A percentile compares a stretch with the other conserved stretches of the same genome.
These are phyloP conservation scores for Stenichneumon culpator DNA, from an alignment of 2,888 invertebrate species.

Conservation along the genomic window DNA sequence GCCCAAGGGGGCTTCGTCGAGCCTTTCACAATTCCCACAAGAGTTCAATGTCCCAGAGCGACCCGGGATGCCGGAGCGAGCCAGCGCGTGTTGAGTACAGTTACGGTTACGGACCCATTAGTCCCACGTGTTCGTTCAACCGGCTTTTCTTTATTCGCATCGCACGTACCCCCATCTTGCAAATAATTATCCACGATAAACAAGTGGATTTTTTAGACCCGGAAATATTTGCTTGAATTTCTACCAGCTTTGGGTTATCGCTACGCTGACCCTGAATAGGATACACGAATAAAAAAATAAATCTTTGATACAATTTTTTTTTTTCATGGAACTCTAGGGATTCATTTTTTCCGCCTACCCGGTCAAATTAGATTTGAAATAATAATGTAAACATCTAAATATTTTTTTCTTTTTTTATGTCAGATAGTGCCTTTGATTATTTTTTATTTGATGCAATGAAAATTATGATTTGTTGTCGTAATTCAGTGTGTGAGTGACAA, in stretches of 20 bases:
- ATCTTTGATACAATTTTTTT: neutral
- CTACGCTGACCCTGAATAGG: neutral
- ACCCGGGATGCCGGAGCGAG: slow-evolving; percentile 67
- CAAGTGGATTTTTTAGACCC: neutral
- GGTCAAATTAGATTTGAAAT: too few species aligned
- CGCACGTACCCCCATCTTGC: neutral
- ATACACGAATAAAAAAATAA: neutral
- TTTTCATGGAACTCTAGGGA: too few species aligned
- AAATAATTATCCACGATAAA: neutral
- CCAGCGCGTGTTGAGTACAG: slow-evolving; percentile 70
- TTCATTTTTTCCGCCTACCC: too few species aligned
- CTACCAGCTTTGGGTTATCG: neutral
- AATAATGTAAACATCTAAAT: too few species aligned
- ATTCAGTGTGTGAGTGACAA: neutral
- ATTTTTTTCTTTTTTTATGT: neutral
- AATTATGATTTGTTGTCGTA: neutral
- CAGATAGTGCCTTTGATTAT: neutral
- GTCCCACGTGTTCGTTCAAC: slow-evolving; percentile 53
- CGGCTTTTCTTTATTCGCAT: slow-evolving; percentile 37
- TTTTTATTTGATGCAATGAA: neutral
- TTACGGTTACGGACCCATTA: slow-evolving; percentile 70
- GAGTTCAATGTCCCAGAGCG: slow-evolving; percentile 77
- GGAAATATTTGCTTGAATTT: neutral
- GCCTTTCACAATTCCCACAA: slow-evolving; percentile 78
- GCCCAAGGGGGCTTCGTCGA: slow-evolving; percentile 48